Conservation (phyloP, 1,140 invertebrate genomes). For the Dinoponera quadriceps region DNA sequence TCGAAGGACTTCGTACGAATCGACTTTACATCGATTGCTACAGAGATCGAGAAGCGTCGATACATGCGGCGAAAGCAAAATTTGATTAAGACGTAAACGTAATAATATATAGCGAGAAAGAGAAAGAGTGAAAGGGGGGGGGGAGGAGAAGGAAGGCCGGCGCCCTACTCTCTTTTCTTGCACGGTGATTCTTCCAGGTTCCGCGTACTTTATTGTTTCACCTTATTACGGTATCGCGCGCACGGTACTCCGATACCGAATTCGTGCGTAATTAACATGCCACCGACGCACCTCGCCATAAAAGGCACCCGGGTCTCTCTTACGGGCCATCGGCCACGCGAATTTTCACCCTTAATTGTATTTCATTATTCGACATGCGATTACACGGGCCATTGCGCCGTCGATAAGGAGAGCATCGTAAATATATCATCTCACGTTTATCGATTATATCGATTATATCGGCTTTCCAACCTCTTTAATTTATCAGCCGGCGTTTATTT, state of each 20-base stretch:
- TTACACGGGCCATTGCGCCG: constrained; percentile 13
- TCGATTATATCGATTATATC: background rate
- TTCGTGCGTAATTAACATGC: constrained; percentile 73
- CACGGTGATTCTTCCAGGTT: background rate
- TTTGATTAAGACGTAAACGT: constrained; percentile 25
- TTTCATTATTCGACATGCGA: constrained; percentile 38
- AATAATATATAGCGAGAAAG: background rate
- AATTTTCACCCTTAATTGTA: constrained; percentile 38
- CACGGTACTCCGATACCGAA: background rate
- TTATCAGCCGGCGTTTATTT: background rate
- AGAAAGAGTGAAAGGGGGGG: background rate
- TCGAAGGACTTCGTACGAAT: background rate
- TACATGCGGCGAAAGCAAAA: constrained; percentile 22
- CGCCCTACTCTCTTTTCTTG: background rate
- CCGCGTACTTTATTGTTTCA: constrained; percentile 38
- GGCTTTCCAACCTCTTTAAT: background rate
- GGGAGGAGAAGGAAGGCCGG: background rate
- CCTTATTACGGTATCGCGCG: background rate
- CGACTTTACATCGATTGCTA: background rate
- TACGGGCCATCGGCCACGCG: constrained; percentile 1
- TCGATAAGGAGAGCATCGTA: background rate
- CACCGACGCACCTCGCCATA: constrained; percentile 67
- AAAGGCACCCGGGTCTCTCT: constrained; percentile 2
- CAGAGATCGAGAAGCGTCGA: background rate
- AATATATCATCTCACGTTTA: constrained; percentile 8